Evolutionary conservation across 2,888 invertebrate species (phyloP), one percentile per base, ranked within the genome.

Genomic region (Lasioglossum figueresi): DNA sequence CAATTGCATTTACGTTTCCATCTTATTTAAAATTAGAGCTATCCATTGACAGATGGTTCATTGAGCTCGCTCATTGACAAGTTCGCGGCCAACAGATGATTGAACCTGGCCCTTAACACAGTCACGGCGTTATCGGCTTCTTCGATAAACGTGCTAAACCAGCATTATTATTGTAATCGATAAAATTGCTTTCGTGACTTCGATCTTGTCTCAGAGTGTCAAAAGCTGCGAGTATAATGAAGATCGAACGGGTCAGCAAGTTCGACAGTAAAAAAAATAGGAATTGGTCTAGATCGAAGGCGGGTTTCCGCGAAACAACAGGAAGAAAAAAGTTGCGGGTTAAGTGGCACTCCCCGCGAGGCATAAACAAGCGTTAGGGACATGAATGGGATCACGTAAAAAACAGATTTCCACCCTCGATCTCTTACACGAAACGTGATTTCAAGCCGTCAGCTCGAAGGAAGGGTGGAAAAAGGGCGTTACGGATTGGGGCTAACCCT

Each of bases 361-460:
- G 89, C 89, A 91, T 92, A 93, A 94, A 93, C 91, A 92, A 92
- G 92, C 90, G 90, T 93, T 89, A 92, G 90, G 91, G 90, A 90
- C 88, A 91, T 90, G 91, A 94, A 94, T 93, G 93, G 92, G 92
- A 94, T 94, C 93, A 94, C 94, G 93, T 94, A 93, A 94, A 94
- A 94, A 93, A 93, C 92, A 93, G 91, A 93, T 93, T 92, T 93
- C 91, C 90, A 92, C 94, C 93, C 93, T 93, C 92, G 87, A 86
- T 90, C 87, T 88, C 86, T 87, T 80, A 86, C 88, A 86, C 84
- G 91, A 87, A 87, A 91, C 86, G 88, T 87, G 91, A 92, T 92
- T 91, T 89, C 86, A 79, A 82, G 76, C 92, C 91, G 92, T 90
- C 91, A 92, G 90, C 79, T 84, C 48, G 37, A 27, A 71, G 78